A percentile compares a stretch with the other conserved stretches of the same genome.
Evolutionary conservation across 2,888 invertebrate species (phyloP).

Genomic region (Strigamia maritima): DNA sequence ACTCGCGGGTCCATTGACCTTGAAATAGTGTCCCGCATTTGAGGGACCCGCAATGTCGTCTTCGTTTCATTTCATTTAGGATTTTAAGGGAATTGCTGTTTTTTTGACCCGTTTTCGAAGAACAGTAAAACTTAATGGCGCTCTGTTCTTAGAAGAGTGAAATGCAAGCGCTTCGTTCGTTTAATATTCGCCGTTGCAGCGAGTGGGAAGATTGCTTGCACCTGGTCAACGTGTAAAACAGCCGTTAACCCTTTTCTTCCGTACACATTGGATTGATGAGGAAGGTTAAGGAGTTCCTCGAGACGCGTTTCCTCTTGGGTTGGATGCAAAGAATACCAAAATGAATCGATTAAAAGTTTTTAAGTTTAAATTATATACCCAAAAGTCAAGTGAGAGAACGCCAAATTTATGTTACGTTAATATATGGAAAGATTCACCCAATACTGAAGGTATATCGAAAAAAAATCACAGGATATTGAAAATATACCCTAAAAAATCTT

Average conservation of each 20-base stretch:
- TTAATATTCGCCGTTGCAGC: not conserved
- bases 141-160: not conserved
- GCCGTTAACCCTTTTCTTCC: constrained; percentile 23
- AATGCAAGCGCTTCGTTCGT: not conserved
- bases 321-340: no score
- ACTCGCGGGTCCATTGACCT: not conserved
- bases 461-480: no score
- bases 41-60: not conserved
- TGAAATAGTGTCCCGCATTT: not conserved
- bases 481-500: no score
- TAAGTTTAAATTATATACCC: no score
- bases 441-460: no score
- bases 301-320: no score
- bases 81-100: not conserved
- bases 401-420: no score
- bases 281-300: not conserved
- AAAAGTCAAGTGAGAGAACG: no score
- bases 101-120: not conserved
- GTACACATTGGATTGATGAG: not conserved
- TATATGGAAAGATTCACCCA: no score
- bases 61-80: no score
- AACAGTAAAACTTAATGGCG: constrained; percentile 17
- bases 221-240: constrained; percentile 15
- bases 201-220: not conserved
- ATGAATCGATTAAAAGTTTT: no score